Percentiles rank a stretch among this genome's conserved stretches.
Conservation (phyloP, 1,140 invertebrate species). For the Diabrotica undecimpunctata region DNA sequence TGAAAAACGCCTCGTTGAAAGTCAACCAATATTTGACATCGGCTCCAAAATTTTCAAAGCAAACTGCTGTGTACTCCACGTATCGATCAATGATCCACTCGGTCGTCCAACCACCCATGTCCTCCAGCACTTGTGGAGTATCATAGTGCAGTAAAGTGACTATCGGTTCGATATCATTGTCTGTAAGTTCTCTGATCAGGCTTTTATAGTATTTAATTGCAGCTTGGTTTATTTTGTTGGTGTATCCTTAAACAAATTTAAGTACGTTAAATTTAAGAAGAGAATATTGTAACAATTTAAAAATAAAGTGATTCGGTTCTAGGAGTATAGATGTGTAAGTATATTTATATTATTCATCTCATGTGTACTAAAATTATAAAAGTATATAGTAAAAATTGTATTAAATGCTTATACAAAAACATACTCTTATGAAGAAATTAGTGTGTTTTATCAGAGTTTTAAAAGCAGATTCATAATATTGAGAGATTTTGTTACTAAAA, state of each 20-base stretch:
- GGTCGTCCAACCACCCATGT: conserved; percentile 10
- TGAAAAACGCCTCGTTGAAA: conserved; percentile 44
- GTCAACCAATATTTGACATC: conserved; percentile 33
- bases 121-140: conserved; percentile 6
- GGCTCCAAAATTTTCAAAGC: conserved; percentile 27
- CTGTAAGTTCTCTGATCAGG: conserved; percentile 13
- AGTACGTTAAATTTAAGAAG: too few species aligned
- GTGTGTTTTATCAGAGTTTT: too few species aligned
- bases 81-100: background rate
- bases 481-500: too few species aligned
- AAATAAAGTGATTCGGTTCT: too few species aligned
- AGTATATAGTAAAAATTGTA: too few species aligned
- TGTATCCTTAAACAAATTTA: conserved; percentile 4
- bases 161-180: conserved; percentile 10
- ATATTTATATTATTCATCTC: too few species aligned
- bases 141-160: conserved; percentile 11
- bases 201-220: conserved; percentile 13
- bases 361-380: too few species aligned
- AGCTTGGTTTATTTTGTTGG: conserved; percentile 5
- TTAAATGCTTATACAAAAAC: too few species aligned
- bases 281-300: too few species aligned
- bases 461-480: too few species aligned
- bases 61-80: background rate
- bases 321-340: too few species aligned
- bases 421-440: too few species aligned